These are phyloP conservation scores for Carassius auratus DNA, from an alignment of 2,113 vertebrate species.

Conservation along the genomic window DNA sequence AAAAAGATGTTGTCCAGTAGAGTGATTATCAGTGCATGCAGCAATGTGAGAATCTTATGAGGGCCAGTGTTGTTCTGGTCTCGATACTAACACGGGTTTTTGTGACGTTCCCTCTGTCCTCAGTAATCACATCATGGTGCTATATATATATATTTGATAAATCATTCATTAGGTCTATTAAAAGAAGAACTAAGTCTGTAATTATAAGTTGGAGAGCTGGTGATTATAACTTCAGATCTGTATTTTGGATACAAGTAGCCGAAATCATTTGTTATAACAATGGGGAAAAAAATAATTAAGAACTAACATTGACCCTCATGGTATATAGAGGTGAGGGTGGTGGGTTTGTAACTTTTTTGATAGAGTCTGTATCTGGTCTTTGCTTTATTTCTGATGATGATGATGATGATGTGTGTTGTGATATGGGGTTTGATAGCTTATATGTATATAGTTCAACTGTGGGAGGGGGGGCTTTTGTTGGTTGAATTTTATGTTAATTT, in stretches of 20 bases:
- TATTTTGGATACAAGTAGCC: conserved; percentile 91
- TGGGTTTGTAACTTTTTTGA: conserved; percentile 96
- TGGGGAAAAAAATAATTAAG: conserved; percentile 66
- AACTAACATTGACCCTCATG: conserved; percentile 77
- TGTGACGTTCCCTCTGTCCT: conserved; percentile 89
- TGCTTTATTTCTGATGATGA: conserved; percentile 89
- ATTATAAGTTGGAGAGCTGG: conserved; percentile 53
- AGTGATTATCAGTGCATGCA: conserved; percentile 59
- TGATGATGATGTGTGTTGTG: conserved; percentile 90
- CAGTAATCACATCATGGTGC: conserved; percentile 96
- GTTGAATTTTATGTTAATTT: conserved; percentile 75
- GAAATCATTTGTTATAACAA: conserved; percentile 73
- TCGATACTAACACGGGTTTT: conserved; percentile 97
- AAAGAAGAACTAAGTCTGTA: conserved; percentile 49
- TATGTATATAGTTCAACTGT: conserved; percentile 92
- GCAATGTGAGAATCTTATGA: conserved; percentile 48
- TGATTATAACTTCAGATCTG: conserved; percentile 85
- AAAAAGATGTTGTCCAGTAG: conserved; percentile 39
- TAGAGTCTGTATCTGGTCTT: conserved; percentile 92
- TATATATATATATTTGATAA: conserved; percentile 82
- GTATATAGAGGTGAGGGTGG: conserved; percentile 84
- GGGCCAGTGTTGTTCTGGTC: conserved; percentile 66
- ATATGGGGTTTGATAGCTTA: conserved; percentile 68
- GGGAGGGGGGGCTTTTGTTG: conserved; percentile 84
- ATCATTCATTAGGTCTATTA: conserved; percentile 53